Conservation (phyloP, 2,113 vertebrate species). For the Aptenodytes patagonicus region DNA sequence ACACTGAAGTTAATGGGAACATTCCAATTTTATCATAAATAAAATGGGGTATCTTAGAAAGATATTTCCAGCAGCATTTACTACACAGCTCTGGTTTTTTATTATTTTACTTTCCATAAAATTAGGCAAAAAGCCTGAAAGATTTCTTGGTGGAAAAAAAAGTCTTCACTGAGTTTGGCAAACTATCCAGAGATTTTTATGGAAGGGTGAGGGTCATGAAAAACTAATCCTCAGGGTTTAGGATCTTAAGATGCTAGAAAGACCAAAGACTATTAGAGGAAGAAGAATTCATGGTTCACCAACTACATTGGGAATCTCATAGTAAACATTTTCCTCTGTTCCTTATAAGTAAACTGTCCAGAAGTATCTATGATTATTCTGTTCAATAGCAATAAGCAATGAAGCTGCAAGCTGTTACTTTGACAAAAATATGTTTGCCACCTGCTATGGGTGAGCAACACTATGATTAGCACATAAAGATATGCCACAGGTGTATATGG, state of each 20-base stretch:
- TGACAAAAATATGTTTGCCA: not conserved
- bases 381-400: not conserved
- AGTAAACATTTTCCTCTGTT: not conserved
- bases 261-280: not conserved
- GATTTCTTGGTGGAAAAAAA: not conserved
- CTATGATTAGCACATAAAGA: not conserved
- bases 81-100: not conserved
- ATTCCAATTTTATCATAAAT: not conserved
- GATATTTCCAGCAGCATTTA: not conserved
- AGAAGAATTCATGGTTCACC: not conserved
- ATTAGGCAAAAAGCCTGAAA: not conserved
- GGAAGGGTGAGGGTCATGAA: not conserved
- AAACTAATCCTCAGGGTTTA: not conserved
- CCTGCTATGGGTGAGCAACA: not conserved
- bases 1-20: not conserved
- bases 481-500: not conserved
- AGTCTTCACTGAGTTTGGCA: not conserved
- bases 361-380: not conserved
- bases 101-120: not conserved
- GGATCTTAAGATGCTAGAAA: not conserved
- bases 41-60: not conserved
- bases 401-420: not conserved
- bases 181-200: not conserved
- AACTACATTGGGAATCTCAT: not conserved
- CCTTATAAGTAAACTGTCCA: not conserved